phyloP scores from a whole-genome alignment of 2,797 vertebrate species.

The Tragelaphus oryx region DNA sequence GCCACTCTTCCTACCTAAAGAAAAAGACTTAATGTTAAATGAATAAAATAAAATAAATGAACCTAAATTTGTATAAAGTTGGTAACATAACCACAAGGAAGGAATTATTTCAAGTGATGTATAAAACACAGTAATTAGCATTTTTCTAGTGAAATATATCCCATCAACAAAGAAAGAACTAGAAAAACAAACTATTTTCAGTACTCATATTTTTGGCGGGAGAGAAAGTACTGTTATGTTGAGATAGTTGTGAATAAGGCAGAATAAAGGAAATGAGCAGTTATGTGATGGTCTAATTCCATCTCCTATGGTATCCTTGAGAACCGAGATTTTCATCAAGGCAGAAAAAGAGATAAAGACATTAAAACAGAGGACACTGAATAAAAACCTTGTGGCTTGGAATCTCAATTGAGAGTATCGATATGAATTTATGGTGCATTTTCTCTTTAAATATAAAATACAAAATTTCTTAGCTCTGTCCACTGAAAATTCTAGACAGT shows the following conservation, averaged over 20 bases:
- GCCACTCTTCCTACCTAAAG: constrained; percentile 91
- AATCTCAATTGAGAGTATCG: background rate
- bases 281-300: background rate
- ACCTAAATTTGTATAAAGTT: background rate
- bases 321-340: constrained; percentile 12
- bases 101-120: background rate
- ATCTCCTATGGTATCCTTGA: background rate
- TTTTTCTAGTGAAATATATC: background rate
- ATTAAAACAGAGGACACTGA: background rate
- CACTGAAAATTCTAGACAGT: constrained; percentile 11
- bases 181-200: constrained; percentile 4
- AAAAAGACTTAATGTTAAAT: constrained; percentile 45
- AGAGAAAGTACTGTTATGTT: background rate
- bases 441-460: constrained; percentile 34
- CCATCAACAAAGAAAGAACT: background rate
- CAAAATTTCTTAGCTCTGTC: background rate
- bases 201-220: constrained; percentile 15
- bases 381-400: background rate
- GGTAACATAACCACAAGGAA: background rate
- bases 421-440: background rate
- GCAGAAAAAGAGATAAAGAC: background rate
- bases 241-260: background rate
- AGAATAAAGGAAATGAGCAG: background rate
- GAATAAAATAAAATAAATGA: constrained; percentile 43
- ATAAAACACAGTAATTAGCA: constrained; percentile 2